Conservation (phyloP, 35 echinoderm and acorn worm genomes). For the Ptychodera flava region DNA sequence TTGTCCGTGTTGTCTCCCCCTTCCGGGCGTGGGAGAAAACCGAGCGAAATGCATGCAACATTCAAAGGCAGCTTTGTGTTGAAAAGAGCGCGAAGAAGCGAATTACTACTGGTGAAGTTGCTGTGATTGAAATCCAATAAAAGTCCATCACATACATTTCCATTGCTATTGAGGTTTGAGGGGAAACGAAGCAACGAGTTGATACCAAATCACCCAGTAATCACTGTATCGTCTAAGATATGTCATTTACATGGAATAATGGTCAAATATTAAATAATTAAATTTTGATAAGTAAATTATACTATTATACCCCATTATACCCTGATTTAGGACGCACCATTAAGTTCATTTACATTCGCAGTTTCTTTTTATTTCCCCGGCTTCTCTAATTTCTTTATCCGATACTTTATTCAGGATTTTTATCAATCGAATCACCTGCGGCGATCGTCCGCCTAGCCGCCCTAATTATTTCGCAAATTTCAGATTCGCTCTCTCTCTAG, state of each 20-base stretch:
- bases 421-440: neutral
- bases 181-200: neutral
- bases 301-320: neutral
- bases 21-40: neutral
- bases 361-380: neutral
- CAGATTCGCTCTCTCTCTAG: neutral
- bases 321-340: neutral
- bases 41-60: neutral
- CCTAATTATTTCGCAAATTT: neutral
- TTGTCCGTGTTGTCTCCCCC: neutral
- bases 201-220: neutral
- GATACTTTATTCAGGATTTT: neutral
- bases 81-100: neutral
- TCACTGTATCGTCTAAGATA: neutral
- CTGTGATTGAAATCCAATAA: neutral
- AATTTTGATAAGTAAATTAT: neutral
- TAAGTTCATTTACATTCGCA: neutral
- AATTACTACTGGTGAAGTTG: neutral
- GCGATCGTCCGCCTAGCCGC: neutral
- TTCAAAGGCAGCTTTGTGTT: neutral
- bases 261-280: neutral
- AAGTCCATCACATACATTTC: neutral
- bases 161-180: neutral
- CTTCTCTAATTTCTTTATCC: neutral
- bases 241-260: neutral